Percentiles rank a stretch among this genome's conserved stretches.
These are phyloP conservation scores for Poeciliopsis retropinna DNA, from an alignment of 2,113 vertebrate species.

Conservation along the genomic window DNA sequence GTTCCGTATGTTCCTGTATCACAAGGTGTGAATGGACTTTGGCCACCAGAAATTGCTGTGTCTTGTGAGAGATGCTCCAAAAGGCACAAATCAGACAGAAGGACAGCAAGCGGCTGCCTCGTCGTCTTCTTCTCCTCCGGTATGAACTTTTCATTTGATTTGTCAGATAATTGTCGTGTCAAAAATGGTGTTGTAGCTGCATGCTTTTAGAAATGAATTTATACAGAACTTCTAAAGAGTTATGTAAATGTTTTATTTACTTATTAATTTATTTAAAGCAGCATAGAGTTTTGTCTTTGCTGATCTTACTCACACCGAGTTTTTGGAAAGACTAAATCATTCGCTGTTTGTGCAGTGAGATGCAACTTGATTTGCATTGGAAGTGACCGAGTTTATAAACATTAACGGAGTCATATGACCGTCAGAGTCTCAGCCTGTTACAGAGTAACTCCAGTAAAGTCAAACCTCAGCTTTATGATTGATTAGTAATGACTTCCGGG, in stretches of 20 bases:
- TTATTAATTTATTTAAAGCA: neutral
- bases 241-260: too few species aligned
- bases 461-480: constrained; percentile 13
- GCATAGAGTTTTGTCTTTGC: neutral
- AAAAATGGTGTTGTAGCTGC: neutral
- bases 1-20: constrained; percentile 47
- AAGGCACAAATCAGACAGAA: constrained; percentile 25
- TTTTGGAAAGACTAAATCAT: neutral
- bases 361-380: constrained; percentile 3
- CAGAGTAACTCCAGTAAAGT: constrained; percentile 31
- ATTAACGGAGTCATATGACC: constrained; percentile 82
- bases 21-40: constrained; percentile 77
- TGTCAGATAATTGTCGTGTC: neutral
- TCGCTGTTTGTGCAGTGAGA: neutral
- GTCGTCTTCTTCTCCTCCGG: constrained; percentile 51
- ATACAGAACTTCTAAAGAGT: neutral
- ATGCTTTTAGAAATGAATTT: neutral
- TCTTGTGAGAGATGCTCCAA: constrained; percentile 63
- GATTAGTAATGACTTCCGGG: neutral
- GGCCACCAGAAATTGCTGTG: constrained; percentile 53
- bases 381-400: constrained; percentile 43
- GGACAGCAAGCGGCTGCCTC: constrained; percentile 37
- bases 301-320: neutral
- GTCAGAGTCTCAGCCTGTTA: constrained; percentile 40
- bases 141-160: constrained; percentile 30